Base-by-base conservation (phyloP, 1,140 invertebrate genomes). In the Andricus grossulariae region DNA sequence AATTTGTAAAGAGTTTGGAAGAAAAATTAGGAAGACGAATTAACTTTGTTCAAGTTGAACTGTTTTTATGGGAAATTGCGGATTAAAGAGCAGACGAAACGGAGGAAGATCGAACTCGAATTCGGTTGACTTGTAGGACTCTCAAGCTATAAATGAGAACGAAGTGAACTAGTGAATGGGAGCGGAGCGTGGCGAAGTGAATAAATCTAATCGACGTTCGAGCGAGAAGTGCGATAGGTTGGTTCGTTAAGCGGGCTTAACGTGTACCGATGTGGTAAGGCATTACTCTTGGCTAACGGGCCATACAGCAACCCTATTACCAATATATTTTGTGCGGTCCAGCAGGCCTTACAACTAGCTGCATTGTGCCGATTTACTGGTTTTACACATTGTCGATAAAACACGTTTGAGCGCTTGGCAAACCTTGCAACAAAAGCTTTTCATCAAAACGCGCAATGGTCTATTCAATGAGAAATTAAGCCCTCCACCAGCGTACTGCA, bases 271-370 rank as follows among this genome's bases (percentile, higher is more conserved):
- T 84, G 82, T 84, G 83, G 79, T 81, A 82, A 84, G 75, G 83
- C 85, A 86, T 88, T 88, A 87, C 85, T 87, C 85, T 82, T 79
- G 85, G 80, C 83, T 87, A 88, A 87, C 87, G 86, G 83, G 80
- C 81, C 84, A 82, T 87, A 81, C 83, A 86, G 86, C 82, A 83
- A 80, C 84, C 83, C 85, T 88, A 88, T 88, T 88, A 87, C 86
- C 86, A 86, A 88, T 88, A 88, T 88, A 88, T 87, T 85, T 88
- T 45, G 82, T 82, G 77, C 84, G 86, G 77, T 82, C 81, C 82
- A 78, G 74, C 81, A 81, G 84, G 79, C 80, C 82, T 78, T 76
- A 80, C 72, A 71, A 73, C 52, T 70, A 74, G 76, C 81, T 55
- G 78, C 79, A 78, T 79, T 78, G 60, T 75, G 50, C 19, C 45